Base-by-base conservation (phyloP, 1,140 invertebrate genomes). In the Cheumatopsyche charites region DNA sequence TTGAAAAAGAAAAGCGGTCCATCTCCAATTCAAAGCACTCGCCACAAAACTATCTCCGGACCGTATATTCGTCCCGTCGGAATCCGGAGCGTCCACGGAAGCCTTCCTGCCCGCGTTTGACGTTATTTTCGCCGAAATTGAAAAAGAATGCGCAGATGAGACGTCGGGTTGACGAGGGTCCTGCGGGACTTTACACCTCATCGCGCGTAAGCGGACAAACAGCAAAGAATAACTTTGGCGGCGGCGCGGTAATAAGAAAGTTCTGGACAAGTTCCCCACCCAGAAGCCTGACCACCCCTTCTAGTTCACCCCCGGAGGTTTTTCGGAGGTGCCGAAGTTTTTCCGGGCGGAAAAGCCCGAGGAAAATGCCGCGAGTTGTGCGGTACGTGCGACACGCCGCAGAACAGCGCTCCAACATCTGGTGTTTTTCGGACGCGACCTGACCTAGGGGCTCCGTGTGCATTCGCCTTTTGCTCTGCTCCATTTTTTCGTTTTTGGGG, bases 71-170 rank as follows among this genome's bases (percentile, higher is more conserved):
- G n/a, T n/a, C n/a, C n/a, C n/a, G 29, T 36, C 3, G 29, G 29
- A 36, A 36, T n/a, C n/a, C n/a, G n/a, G n/a, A n/a, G n/a, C n/a
- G n/a, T n/a, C n/a, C n/a, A n/a, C n/a, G 43, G 13, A 47, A 47
- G 43, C 13, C 43, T 2, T 12, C 43, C 15, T 15, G 43, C 4
- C 29, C 29, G 29, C 29, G 29, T 47, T 58, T 58, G 55, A 58
- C 62, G 66, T 66, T 73, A 70, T 73, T 73, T 73, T 73, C 63
- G 66, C 61, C 45, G 67, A 66, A 73, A 73, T 73, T 73, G 72
- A 73, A 73, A 70, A 73, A 73, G 72, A 73, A 73, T 73, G 72
- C 63, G 61, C 72, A 70, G 72, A 73, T 73, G 67, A 73, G 72
- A 73, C 67, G 67, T 52, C 45, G 67, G 72, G 61, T 66, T 73